Base-by-base conservation (phyloP, 2,888 invertebrate genomes). In the Lasius platythorax region DNA sequence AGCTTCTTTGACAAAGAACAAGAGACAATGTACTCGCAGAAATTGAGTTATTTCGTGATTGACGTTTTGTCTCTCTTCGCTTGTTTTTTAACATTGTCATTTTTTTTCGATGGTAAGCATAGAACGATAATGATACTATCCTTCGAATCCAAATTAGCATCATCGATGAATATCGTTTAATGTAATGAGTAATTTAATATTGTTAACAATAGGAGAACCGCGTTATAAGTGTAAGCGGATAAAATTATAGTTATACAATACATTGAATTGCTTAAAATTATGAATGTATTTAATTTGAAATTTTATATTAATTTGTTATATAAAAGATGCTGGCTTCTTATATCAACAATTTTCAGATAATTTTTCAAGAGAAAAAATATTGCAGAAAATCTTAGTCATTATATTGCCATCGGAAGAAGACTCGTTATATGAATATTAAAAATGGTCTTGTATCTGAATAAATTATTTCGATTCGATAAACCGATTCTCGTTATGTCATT, bases 1-100 rank as follows among this genome's bases (percentile, higher is more conserved):
- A 68, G 56, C 68, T 84, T 40, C 73, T 61, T 83, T 23, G 72
- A 33, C 75, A 70, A 85, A n/a, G n/a, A 53, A 87, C 85, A 87
- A 87, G 74, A 46, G 83, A 40, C 56, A 23, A 30, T 43, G 37
- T 23, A 23, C 46, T 70, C 63, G 64, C 9, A 63, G n/a, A 86
- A 84, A 70, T 83, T 74, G 66, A 43, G 53, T 78, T 66, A 72
- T 18, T 23, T 40, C 53, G 23, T 64, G 68, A 83, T 83, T 82
- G 68, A 83, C 72, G 30, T 67, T 86, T 82, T 68, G 56, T n/a
- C 40, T 28, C n/a, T 53, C 18, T n/a, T 64, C 50, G 50, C 23
- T 56, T 9, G 46, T 28, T 40, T 76, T 67, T 53, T 67, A 86
- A 86, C 28, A 33, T n/a, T 18, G 3, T n/a, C 23, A 37, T 33